phyloP scores from a whole-genome alignment of 2,888 invertebrate genomes.

The Conistra vaccinii region DNA sequence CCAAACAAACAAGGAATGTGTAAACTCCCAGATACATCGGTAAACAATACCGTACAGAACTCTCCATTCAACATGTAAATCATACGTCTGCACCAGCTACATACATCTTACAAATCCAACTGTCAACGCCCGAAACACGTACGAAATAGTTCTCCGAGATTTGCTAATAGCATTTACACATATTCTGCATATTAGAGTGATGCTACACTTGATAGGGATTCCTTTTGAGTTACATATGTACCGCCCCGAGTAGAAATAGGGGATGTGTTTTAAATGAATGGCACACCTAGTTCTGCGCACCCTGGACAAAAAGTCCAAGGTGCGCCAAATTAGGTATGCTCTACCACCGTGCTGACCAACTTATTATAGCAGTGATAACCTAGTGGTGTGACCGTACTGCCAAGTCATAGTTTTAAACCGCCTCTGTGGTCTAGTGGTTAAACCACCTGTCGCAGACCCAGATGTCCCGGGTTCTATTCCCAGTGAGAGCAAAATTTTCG shows the following conservation, averaged over 20 bases:
- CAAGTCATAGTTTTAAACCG: no score
- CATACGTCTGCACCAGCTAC: neutral
- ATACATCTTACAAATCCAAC: constrained; percentile 44
- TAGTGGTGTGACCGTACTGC: no score
- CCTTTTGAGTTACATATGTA: neutral
- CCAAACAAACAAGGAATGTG: neutral
- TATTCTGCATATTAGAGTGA: constrained; percentile 47
- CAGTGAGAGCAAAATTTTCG: no score
- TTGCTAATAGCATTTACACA: constrained; percentile 37
- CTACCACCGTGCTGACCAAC: no score
- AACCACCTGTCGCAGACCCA: no score
- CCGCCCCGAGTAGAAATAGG: neutral
- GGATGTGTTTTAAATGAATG: neutral
- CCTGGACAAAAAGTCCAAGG: no score
- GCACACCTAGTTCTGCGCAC: no score
- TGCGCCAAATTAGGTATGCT: no score
- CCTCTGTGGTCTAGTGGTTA: no score
- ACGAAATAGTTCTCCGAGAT: constrained; percentile 31
- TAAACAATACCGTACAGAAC: constrained; percentile 16
- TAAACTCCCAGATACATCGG: neutral
- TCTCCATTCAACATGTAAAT: constrained; percentile 22
- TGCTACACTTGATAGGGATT: neutral
- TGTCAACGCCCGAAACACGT: constrained; percentile 35
- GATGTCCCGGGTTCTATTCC: no score
- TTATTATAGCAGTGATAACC: no score